A percentile compares a stretch with the other conserved stretches of the same genome.
phyloP scores from a whole-genome alignment of 1,140 invertebrate species.

The Brachionus rubens region DNA sequence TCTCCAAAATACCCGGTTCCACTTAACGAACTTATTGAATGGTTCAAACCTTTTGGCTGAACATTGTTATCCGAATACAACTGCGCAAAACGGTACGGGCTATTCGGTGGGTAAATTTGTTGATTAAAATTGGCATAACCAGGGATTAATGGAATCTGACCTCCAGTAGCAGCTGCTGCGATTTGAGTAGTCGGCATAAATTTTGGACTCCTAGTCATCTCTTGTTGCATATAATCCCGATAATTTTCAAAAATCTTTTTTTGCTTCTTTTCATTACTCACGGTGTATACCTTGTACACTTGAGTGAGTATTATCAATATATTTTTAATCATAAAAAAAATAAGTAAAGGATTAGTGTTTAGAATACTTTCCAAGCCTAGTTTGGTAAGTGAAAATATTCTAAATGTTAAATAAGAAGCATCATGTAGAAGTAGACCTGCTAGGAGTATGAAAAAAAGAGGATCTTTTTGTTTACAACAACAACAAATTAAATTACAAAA shows the following conservation, averaged over 20 bases:
- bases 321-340: constrained; percentile 45
- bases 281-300: constrained; percentile 35
- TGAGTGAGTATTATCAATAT: constrained; percentile 38
- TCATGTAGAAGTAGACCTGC: constrained; percentile 25
- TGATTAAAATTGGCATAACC: constrained; percentile 27
- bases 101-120: not conserved
- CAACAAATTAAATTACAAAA: not conserved
- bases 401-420: constrained; percentile 30
- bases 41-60: not conserved
- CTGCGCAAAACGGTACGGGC: constrained; percentile 29
- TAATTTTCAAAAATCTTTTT: constrained; percentile 36
- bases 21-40: constrained; percentile 2
- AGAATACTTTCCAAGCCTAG: not conserved
- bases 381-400: constrained; percentile 18
- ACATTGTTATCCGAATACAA: not conserved
- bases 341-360: not conserved
- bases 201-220: constrained; percentile 7
- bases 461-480: not conserved
- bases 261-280: constrained; percentile 21
- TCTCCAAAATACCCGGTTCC: constrained; percentile 20
- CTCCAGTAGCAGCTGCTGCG: constrained; percentile 29
- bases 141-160: constrained; percentile 24
- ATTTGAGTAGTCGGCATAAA: not conserved
- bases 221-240: constrained; percentile 21
- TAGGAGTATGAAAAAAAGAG: constrained; percentile 35